Percentiles rank a stretch among this genome's conserved stretches.
Evolutionary conservation across 2,888 invertebrate species (phyloP).

Genomic region (Eucera pruinosa): DNA sequence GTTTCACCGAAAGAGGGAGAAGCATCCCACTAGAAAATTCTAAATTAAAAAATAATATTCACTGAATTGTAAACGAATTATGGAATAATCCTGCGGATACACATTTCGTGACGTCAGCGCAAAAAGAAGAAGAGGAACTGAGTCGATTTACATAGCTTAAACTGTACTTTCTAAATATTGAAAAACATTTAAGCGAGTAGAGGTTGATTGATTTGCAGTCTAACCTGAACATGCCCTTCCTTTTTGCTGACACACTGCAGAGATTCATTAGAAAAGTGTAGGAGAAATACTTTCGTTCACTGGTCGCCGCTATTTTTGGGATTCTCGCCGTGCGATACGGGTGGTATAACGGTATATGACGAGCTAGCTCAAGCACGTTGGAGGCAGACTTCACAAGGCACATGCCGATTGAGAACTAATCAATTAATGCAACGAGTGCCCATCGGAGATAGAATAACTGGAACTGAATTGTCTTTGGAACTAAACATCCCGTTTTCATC

Average conservation of each 20-base stretch:
- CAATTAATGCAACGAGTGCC: slow-evolving; percentile 34
- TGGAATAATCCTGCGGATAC: background rate
- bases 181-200: background rate
- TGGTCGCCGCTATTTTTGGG: slow-evolving; percentile 66
- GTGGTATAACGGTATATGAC: slow-evolving; percentile 70
- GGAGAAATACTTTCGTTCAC: slow-evolving; percentile 64
- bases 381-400: slow-evolving; percentile 35
- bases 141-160: background rate
- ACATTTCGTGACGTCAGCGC: background rate
- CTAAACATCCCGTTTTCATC: background rate
- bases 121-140: too few relatives aligned
- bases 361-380: slow-evolving; percentile 50
- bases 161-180: slow-evolving; percentile 11
- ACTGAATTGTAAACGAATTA: background rate
- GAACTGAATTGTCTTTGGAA: slow-evolving; percentile 18
- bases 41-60: too few relatives aligned
- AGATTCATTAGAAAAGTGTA: slow-evolving; percentile 39
- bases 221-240: slow-evolving; percentile 8
- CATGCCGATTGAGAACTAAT: slow-evolving; percentile 49
- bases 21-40: too few relatives aligned
- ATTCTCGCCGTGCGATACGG: slow-evolving; percentile 62
- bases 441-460: slow-evolving; percentile 23
- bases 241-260: slow-evolving; percentile 5
- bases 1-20: too few relatives aligned
- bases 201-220: slow-evolving; percentile 2